A percentile compares a stretch with the other conserved stretches of the same genome.
Evolutionary conservation across 2,113 vertebrate genomes (phyloP).

Genomic region (Anas platyrhynchos): DNA sequence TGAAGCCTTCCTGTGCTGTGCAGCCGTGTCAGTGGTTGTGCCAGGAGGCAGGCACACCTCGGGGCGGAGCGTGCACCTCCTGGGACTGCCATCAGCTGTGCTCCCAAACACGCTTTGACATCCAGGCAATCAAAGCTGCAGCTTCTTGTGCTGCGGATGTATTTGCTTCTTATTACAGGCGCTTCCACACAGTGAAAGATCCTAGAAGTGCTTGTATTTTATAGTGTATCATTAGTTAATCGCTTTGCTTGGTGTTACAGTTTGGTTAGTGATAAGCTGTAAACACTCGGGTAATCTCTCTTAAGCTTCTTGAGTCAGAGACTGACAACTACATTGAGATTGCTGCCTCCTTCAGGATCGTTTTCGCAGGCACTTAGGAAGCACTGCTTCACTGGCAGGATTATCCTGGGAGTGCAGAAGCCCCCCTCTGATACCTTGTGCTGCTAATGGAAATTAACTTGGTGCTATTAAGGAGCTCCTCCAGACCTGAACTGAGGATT

Average conservation of each 20-base stretch:
- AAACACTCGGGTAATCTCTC: background rate
- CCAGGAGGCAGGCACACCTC: rapidly evolving
- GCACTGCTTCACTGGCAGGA: background rate
- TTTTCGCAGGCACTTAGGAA: background rate
- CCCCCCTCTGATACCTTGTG: background rate
- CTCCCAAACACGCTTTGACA: background rate
- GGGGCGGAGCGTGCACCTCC: background rate
- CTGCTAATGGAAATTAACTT: background rate
- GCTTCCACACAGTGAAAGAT: background rate
- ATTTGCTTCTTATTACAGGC: background rate
- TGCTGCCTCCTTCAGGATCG: background rate
- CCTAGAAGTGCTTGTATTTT: background rate
- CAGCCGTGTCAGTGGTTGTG: background rate
- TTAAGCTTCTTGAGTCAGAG: background rate
- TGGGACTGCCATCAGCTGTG: background rate
- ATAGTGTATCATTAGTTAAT: background rate
- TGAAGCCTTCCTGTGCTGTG: background rate
- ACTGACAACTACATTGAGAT: background rate
- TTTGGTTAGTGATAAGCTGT: background rate
- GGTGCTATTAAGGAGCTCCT: rapidly evolving
- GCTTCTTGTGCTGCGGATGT: background rate
- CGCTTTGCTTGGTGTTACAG: background rate
- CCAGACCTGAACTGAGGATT: rapidly evolving
- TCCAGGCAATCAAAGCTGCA: background rate
- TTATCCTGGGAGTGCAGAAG: background rate